Conservation (phyloP, 1,140 invertebrate genomes). For the Eurosta solidaginis region DNA sequence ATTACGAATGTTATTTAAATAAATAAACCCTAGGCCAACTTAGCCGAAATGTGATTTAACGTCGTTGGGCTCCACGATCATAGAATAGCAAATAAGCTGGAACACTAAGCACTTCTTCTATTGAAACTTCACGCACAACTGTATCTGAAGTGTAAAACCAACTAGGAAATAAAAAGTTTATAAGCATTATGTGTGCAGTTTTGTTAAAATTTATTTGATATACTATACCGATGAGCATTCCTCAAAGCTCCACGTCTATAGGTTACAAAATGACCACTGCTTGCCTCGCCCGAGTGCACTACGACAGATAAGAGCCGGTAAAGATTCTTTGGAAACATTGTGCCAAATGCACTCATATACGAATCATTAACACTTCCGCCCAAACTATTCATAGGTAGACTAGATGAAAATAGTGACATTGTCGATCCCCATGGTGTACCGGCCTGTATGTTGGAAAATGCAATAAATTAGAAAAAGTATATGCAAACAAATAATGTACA, state of each 20-base stretch:
- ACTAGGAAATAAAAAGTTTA: conserved; percentile 48
- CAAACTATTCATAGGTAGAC: conserved; percentile 54
- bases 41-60: background rate
- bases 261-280: conserved; percentile 90
- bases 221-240: conserved; percentile 62
- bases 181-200: background rate
- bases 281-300: conserved; percentile 84
- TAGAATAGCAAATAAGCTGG: conserved; percentile 72
- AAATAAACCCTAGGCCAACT: background rate
- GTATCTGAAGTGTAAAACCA: conserved; percentile 74
- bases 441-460: too few relatives aligned
- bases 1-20: background rate
- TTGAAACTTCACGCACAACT: conserved; percentile 68
- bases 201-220: background rate
- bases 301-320: conserved; percentile 84
- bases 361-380: conserved; percentile 17
- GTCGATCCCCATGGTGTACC: conserved; percentile 58
- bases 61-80: conserved; percentile 62
- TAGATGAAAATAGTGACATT: conserved; percentile 55
- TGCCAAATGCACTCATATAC: conserved; percentile 46
- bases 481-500: too few relatives aligned
- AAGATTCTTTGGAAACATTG: conserved; percentile 59
- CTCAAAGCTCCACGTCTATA: conserved; percentile 76
- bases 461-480: background rate
- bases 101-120: conserved; percentile 69